Conservation (phyloP, 2,888 invertebrate species). For the Nebria salina region DNA sequence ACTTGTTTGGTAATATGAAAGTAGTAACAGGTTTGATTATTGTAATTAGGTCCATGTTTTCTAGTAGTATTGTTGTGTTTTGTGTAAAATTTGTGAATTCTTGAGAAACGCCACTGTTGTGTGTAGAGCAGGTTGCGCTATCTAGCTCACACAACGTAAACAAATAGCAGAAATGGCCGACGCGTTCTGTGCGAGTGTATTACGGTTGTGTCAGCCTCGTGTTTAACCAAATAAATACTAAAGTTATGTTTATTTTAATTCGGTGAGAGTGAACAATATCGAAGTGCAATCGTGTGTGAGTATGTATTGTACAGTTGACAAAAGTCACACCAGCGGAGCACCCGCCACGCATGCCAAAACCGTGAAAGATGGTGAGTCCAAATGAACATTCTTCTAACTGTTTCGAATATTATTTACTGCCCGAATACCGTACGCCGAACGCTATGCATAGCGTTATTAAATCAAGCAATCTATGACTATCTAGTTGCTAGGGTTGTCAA, state of each 20-base stretch:
- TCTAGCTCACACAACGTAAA: slow-evolving; percentile 57
- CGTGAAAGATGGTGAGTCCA: slow-evolving; percentile 79
- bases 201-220: slow-evolving; percentile 44
- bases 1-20: neutral
- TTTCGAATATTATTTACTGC: slow-evolving; percentile 27
- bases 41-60: neutral
- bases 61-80: neutral
- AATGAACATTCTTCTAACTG: slow-evolving; percentile 37
- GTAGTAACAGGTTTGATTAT: neutral
- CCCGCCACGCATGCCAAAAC: slow-evolving; percentile 76
- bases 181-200: slow-evolving; percentile 46
- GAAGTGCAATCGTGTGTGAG: slow-evolving; percentile 60
- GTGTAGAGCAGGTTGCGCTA: slow-evolving; percentile 52
- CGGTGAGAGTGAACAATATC: slow-evolving; percentile 69
- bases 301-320: slow-evolving; percentile 81
- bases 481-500: neutral
- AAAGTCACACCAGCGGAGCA: slow-evolving; percentile 78
- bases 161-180: slow-evolving; percentile 61
- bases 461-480: neutral
- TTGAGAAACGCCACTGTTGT: slow-evolving; percentile 18
- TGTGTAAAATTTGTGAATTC: neutral
- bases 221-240: slow-evolving; percentile 48
- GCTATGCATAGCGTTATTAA: neutral
- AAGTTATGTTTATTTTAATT: slow-evolving; percentile 67
- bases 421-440: neutral